Percentiles rank a stretch among this genome's conserved stretches.
Conservation (phyloP, 2,113 vertebrate species). For the Pedionomus torquatus region DNA sequence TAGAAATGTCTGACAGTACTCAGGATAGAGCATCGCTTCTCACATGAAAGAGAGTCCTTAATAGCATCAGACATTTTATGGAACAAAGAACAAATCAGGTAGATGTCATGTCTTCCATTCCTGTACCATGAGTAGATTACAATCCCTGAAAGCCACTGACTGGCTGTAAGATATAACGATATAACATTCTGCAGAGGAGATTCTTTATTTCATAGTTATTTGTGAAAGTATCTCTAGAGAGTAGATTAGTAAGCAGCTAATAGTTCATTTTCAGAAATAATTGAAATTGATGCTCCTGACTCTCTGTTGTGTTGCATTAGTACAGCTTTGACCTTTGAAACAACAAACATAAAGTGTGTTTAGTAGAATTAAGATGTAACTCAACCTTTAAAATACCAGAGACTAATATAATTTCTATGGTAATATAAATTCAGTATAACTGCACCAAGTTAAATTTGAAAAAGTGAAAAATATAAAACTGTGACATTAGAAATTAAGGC, state of each 20-base stretch:
- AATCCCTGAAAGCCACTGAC: neutral
- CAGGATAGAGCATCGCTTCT: neutral
- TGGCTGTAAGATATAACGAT: neutral
- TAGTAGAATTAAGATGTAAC: neutral
- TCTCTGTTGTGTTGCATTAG: neutral
- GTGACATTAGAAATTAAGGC: neutral
- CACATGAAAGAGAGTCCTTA: neutral
- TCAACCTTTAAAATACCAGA: neutral
- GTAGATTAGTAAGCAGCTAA: neutral
- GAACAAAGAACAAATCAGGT: rapidly evolving
- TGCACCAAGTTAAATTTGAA: neutral
- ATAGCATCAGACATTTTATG: neutral
- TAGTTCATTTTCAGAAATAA: neutral
- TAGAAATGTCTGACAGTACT: neutral
- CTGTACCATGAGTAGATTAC: neutral
- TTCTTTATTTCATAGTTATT: neutral
- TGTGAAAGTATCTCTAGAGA: neutral
- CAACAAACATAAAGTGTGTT: neutral
- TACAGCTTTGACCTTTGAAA: neutral
- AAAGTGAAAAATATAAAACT: neutral
- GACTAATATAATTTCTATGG: neutral
- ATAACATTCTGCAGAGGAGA: neutral
- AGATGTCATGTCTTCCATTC: neutral
- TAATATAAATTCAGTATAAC: neutral
- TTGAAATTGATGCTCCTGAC: neutral